Base-by-base conservation (phyloP, 1,140 invertebrate genomes). In the Aphelinus atriplicis region DNA sequence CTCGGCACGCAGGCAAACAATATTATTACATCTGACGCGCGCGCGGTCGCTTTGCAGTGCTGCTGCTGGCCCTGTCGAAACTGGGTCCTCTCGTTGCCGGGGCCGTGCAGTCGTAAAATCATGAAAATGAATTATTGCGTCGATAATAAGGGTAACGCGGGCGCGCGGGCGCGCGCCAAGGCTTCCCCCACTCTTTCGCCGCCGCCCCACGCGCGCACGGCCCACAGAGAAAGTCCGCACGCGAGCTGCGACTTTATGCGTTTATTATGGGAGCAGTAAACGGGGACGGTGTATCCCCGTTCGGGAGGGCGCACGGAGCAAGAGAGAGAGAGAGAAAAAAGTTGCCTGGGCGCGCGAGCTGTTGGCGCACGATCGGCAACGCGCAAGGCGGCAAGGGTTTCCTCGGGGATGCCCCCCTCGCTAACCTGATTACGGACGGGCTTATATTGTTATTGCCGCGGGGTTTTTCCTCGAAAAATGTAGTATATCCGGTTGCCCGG, bases 81-180 rank as follows among this genome's bases (percentile, higher is more conserved):
- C 50, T 62, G 56, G 72, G 45, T 56, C 46, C 53, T 45, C 56
- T 63, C 73, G 65, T 69, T 63, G 63, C 68, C 46, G 47, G 73
- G 50, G 26, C 60, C 73, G 71, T 71, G 0, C 45, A 7, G 63
- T 78, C 81, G 58, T 84, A 84, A 84, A 84, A 80, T 83, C 79
- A 81, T 82, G 79, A 82, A 81, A 82, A 82, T 82, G 80, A 83
- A 84, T 83, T 82, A 84, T 81, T 70, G 77, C 75, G 50, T 78
- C 79, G 78, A 82, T 82, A 80, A 82, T 82, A 77, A 60, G 61
- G 68, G 68, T 65, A 60, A 66, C 62, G 67, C 53, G 72, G 48
- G 63, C 68, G 55, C 58, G 58, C 62, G 5, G 10, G 76, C 72
- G 77, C 79, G 79, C 78, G 77, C 79, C 63, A 71, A 79, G 78